Evolutionary conservation across 2,113 vertebrate genomes (phyloP), one percentile per base, ranked within the genome.

Genomic region (Thymallus thymallus): DNA sequence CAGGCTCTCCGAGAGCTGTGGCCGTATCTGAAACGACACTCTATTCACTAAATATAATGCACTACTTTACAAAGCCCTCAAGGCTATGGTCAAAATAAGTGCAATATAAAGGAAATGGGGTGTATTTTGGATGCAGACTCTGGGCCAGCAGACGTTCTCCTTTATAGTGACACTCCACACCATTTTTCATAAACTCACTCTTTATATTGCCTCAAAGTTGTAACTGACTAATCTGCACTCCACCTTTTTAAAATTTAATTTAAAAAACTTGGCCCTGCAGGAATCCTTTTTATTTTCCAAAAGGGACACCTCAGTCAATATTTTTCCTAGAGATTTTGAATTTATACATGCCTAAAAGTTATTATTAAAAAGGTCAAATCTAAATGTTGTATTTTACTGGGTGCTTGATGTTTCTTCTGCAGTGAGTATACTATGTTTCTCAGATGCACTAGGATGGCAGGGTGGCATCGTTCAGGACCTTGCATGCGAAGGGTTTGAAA

Each of bases 401-500:
- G 73, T 84, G 77, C 77, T 81, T 72, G 24, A 73, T 24, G 62
- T 89, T 84, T 85, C 80, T 80, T 84, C 23, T 68, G 80, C 85
- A 74, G 75, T 84, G 77, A 74, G 77, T 84, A 76, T 84, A 74
- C 75, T 87, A 62, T 70, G 10, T 85, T 80, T 75, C 74, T 79
- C 82, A 86, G 83, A 84, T 83, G 82, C 86, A 75, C 85, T 80
- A 82, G 82, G 85, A 86, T 87, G 85, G 85, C 79, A 82, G 82
- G 85, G 85, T 86, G 35, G 35, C 79, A 75, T 82, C 14, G 48
- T 79, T 86, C 72, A 70, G 77, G 80, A 72, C 60, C 32, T 86
- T 90, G 90, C 91, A 93, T 93, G 90, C 82, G 82, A 82, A 77
- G 24, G 61, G 30, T 76, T 76, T 72, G 45, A 41, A 12, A 73